Conservation (phyloP, 1,140 invertebrate genomes). For the Pissodes strobi region DNA sequence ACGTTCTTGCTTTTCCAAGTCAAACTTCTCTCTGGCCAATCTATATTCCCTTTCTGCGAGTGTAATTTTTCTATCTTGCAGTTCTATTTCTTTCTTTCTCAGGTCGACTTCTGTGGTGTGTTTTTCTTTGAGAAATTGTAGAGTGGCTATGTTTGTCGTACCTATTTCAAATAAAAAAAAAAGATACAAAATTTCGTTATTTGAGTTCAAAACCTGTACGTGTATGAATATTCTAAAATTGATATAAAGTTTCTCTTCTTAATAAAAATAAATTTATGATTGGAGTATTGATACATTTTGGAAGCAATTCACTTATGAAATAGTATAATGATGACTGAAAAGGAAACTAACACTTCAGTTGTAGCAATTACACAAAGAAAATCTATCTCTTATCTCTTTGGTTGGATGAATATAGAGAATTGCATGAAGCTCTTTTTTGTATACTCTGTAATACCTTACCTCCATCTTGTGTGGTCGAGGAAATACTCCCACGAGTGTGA, state of each 20-base stretch:
- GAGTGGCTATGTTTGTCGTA: background rate
- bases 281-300: too few relatives aligned
- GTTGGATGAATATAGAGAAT: background rate
- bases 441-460: slow-evolving; percentile 6
- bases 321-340: too few relatives aligned
- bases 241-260: too few relatives aligned
- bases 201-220: too few relatives aligned
- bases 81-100: slow-evolving; percentile 14
- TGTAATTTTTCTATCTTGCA: slow-evolving; percentile 21
- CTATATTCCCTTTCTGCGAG: slow-evolving; percentile 37
- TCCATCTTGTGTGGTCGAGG: slow-evolving; percentile 7
- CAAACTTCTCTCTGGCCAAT: slow-evolving; percentile 28
- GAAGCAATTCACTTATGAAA: too few relatives aligned
- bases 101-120: slow-evolving; percentile 20
- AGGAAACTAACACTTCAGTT: too few relatives aligned
- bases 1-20: slow-evolving; percentile 28
- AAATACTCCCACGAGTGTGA: slow-evolving; percentile 1
- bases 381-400: too few relatives aligned
- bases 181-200: background rate
- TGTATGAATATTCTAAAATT: too few relatives aligned
- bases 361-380: too few relatives aligned
- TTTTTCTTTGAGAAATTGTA: slow-evolving; percentile 33
- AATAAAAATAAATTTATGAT: too few relatives aligned
- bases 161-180: background rate
- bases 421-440: background rate